Evolutionary conservation across 2,113 vertebrate genomes (phyloP).

Genomic region (Hippocampus mohnikei): DNA sequence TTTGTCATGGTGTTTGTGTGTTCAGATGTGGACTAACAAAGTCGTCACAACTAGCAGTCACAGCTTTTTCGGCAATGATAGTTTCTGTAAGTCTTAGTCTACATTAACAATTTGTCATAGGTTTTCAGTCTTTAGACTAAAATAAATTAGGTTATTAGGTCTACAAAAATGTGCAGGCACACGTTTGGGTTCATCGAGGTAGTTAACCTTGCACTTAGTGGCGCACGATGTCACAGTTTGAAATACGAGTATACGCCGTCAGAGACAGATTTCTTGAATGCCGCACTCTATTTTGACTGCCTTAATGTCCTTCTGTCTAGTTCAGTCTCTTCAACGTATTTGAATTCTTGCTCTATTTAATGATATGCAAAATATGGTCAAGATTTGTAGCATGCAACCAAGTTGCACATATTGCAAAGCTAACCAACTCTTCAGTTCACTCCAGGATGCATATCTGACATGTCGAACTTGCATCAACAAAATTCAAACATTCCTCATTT

Average conservation of each 20-base stretch:
- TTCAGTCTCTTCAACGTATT: neutral
- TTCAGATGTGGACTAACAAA: slow-evolving; percentile 48
- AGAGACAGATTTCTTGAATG: slow-evolving; percentile 62
- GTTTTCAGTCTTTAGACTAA: slow-evolving; percentile 43
- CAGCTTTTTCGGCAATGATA: neutral
- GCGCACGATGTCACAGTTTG: neutral
- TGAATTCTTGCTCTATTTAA: slow-evolving; percentile 7
- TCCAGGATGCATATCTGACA: slow-evolving; percentile 22
- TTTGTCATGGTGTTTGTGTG: slow-evolving; percentile 37
- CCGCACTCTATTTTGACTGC: neutral
- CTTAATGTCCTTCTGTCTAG: neutral
- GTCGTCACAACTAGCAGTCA: slow-evolving; percentile 26
- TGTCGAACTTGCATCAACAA: slow-evolving; percentile 42
- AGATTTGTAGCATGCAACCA: neutral
- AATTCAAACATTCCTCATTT: slow-evolving; percentile 43
- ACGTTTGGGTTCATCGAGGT: neutral
- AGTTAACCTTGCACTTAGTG: neutral
- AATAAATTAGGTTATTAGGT: slow-evolving; percentile 35
- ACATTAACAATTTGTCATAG: slow-evolving; percentile 41
- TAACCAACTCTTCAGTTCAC: slow-evolving; percentile 28
- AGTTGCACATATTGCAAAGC: slow-evolving; percentile 12
- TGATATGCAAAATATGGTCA: slow-evolving; percentile 6
- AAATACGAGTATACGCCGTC: slow-evolving; percentile 26
- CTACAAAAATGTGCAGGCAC: slow-evolving; percentile 21
- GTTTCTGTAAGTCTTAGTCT: neutral